Evolutionary conservation across 1,140 invertebrate genomes (phyloP).

Genomic region (Acyrthosiphon pisum): DNA sequence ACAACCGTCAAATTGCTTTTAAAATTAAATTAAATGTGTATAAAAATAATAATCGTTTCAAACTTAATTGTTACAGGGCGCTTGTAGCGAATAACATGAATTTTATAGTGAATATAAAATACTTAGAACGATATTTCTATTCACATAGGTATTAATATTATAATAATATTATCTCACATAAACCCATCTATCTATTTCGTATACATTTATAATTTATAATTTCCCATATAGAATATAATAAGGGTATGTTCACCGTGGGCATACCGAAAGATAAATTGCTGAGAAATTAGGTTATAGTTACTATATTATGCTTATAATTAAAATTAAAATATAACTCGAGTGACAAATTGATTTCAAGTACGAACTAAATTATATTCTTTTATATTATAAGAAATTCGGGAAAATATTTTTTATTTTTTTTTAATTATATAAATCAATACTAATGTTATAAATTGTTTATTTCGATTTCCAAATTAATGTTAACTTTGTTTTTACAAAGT

Average conservation of each 20-base stretch:
- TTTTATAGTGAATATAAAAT: background rate
- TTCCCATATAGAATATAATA: too few species aligned
- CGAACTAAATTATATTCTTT: background rate
- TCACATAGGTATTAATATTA: background rate
- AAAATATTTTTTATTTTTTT: background rate
- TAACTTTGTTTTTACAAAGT: background rate
- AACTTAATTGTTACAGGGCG: too few species aligned
- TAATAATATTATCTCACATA: background rate
- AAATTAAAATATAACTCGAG: background rate
- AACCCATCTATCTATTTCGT: too few species aligned
- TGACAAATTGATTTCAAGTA: background rate
- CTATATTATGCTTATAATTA: background rate
- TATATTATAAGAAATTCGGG: background rate
- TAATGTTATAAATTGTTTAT: background rate
- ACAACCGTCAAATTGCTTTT: background rate
- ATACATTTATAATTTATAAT: too few species aligned
- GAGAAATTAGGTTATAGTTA: background rate
- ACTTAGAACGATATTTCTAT: background rate
- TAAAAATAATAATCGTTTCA: background rate
- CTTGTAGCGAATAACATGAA: background rate
- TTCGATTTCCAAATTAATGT: background rate
- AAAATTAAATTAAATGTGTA: background rate
- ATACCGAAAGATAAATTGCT: background rate
- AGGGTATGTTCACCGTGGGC: background rate
- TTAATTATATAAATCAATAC: too few species aligned